Conservation (phyloP, 2,888 invertebrate species). For the Polydrusus cervinus region DNA sequence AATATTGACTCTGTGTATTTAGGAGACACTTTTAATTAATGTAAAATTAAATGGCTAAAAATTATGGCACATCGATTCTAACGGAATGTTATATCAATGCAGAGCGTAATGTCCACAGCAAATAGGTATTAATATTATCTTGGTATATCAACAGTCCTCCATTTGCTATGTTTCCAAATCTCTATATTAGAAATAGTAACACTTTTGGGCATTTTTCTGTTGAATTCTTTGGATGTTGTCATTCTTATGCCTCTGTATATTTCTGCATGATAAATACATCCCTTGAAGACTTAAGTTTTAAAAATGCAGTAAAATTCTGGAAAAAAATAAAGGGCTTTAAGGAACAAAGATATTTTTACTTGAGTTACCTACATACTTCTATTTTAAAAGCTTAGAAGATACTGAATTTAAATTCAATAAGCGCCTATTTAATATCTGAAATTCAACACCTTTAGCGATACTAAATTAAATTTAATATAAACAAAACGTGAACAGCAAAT, state of each 20-base stretch:
- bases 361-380: neutral
- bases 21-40: conserved; percentile 17
- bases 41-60: conserved; percentile 54
- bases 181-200: conserved; percentile 70
- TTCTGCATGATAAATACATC: conserved; percentile 51
- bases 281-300: conserved; percentile 27
- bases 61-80: conserved; percentile 56
- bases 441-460: conserved; percentile 28
- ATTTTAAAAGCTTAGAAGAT: conserved; percentile 9
- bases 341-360: no score
- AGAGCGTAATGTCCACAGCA: conserved; percentile 52
- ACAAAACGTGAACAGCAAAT: conserved; percentile 38
- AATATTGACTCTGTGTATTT: conserved; percentile 50
- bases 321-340: conserved; percentile 10
- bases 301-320: neutral
- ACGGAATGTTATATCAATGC: conserved; percentile 59
- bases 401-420: conserved; percentile 30
- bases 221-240: conserved; percentile 25
- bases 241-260: conserved; percentile 37
- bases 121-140: conserved; percentile 62
- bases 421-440: conserved; percentile 21
- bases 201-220: conserved; percentile 35
- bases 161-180: conserved; percentile 88
- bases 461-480: conserved; percentile 27
- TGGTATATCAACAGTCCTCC: conserved; percentile 76